Evolutionary conservation across 2,113 vertebrate species (phyloP), one percentile per base, ranked within the genome.

Genomic region (Thunnus thynnus): DNA sequence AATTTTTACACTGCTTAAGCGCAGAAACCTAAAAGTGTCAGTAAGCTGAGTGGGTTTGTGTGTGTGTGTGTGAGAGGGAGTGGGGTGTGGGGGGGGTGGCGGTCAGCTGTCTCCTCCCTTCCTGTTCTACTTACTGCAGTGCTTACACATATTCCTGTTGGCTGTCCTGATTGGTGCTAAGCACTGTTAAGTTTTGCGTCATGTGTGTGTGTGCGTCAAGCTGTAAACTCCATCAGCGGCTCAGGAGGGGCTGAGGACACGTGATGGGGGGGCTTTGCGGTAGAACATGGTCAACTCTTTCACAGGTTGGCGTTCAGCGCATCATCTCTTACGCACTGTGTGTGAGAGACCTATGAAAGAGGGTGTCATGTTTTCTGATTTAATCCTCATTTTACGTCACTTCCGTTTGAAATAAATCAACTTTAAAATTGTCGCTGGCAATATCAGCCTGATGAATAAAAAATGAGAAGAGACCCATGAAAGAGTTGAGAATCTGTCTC

Each of bases 141-240:
- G 86, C 86, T 88, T 64, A 25, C 25, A 67, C 65, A 79, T 78
- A 25, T 71, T 68, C 78, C 52, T 51, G 17, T 41, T 18, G 76
- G 66, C 56, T 2, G 16, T 65, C 61, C 90, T 86, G 91, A 93
- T 95, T 94, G 94, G 93, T 90, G 82, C 85, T 52, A 46, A 81
- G 84, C 73, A 3, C 84, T 13, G 86, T 89, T 80, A 92, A 92
- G 84, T 89, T 93, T 92, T 86, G 90, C 83, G 76, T 90, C 46
- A 50, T 69, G 62, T 20, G 67, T 30, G 67, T 79, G 82, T 78
- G 82, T 92, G 88, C 86, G 88, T 94, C 90, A 91, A 72, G 63
- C 66, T 66, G 52, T 77, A 84, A 91, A 91, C 82, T 86, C 76
- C 80, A 70, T 71, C 77, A 66, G 25, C 64, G 61, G 52, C 17